Conservation (phyloP, 2,797 vertebrate genomes). For the Chelonia mydas region DNA sequence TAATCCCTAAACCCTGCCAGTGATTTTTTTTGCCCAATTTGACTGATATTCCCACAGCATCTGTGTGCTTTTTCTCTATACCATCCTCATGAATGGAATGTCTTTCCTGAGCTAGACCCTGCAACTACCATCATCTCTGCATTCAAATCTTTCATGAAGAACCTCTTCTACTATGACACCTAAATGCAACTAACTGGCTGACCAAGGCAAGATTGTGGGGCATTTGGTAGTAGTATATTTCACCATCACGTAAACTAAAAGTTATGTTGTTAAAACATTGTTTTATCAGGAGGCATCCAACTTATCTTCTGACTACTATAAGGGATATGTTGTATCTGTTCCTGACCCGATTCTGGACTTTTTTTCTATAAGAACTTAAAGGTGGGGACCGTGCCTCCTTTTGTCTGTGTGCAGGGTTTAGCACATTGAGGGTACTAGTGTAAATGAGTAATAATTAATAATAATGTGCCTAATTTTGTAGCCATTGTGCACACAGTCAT, state of each 20-base stretch:
- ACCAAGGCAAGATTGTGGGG: not conserved
- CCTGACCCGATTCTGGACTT: not conserved
- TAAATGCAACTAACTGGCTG: not conserved
- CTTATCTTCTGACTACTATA: not conserved
- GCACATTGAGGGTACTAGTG: not conserved
- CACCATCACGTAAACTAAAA: not conserved
- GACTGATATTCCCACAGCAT: not conserved
- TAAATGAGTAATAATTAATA: not conserved
- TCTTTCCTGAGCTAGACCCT: not conserved
- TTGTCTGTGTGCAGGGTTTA: not conserved
- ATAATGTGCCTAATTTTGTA: not conserved
- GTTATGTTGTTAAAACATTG: not conserved
- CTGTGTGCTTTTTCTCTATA: not conserved
- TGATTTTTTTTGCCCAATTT: not conserved
- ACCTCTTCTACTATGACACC: not conserved
- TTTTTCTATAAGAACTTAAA: not conserved
- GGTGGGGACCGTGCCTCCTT: not conserved
- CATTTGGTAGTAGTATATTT: not conserved
- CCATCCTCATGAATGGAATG: not conserved
- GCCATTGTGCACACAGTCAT: not conserved
- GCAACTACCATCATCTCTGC: not conserved
- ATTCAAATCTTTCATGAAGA: not conserved
- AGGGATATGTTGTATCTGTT: not conserved
- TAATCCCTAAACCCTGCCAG: not conserved
- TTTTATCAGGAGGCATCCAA: not conserved